Percentiles rank a stretch among this genome's conserved stretches.
Evolutionary conservation across 1,140 invertebrate species (phyloP).

Genomic region (Panulirus ornatus): DNA sequence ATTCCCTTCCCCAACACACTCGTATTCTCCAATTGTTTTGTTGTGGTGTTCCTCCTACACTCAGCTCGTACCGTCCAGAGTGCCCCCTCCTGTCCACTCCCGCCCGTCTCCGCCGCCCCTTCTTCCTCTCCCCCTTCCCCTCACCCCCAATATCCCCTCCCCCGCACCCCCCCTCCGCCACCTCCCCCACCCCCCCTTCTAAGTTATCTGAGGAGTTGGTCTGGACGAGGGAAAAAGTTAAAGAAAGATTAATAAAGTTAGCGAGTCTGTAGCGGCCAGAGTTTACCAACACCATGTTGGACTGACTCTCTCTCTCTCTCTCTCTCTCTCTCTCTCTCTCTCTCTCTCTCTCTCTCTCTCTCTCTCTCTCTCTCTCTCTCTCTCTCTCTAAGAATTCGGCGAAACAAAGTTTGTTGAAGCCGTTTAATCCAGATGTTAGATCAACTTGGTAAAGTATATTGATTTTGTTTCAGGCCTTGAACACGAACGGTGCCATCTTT

Average conservation of each 20-base stretch:
- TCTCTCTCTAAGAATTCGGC: too few species aligned
- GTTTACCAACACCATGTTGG: background rate
- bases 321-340: background rate
- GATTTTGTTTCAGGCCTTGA: too few species aligned
- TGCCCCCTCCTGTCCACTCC: too few species aligned
- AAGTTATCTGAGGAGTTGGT: constrained; percentile 68
- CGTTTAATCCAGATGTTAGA: too few species aligned
- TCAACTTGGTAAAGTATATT: too few species aligned
- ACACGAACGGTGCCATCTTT: too few species aligned
- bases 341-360: background rate
- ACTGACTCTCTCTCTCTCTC: background rate
- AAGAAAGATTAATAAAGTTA: constrained; percentile 71
- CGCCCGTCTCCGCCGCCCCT: too few species aligned
- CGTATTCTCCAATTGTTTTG: background rate
- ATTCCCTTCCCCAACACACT: background rate
- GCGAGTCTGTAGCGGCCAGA: constrained; percentile 52
- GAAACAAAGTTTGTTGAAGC: too few species aligned
- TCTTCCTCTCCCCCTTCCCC: background rate
- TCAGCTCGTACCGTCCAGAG: background rate
- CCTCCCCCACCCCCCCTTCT: background rate
- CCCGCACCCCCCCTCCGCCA: background rate
- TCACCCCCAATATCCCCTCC: background rate
- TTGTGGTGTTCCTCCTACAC: background rate
- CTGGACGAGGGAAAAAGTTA: constrained; percentile 63
- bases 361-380: background rate